Evolutionary conservation across 2,113 vertebrate genomes (phyloP), one percentile per base, ranked within the genome.

Genomic region (Colinus virginianus): DNA sequence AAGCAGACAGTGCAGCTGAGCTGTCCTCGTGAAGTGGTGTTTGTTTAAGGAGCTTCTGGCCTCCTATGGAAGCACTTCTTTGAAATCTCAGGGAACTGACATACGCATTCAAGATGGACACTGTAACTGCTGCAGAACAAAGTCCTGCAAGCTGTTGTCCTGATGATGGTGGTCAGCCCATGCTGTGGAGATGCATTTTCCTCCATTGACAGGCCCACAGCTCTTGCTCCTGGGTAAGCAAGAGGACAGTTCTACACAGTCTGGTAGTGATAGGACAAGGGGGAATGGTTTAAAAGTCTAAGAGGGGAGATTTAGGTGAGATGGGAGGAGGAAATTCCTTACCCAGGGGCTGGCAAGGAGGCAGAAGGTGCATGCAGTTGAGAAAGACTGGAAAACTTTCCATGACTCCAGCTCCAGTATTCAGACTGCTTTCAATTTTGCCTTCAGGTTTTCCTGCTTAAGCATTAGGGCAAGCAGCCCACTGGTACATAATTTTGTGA

Each of bases 361-460:
- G 74, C 25, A 34, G 43, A 76, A 79, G 13, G 22, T 19, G 36
- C 25, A 28, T 25, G 45, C 19, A 28, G 49, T 36, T 78, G 25
- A 40, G 61, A 62, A 62, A 84, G 61, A 45, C 20, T 87, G 70
- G 46, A 87, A 89, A 87, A 23, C 25, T 42, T 66, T 49, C 78
- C 30, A 21, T 6, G 9, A 34, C 77, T 43, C 42, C 75, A 58
- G 17, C 23, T 43, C 38, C 38, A 49, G 69, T 14, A 28, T 36
- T 86, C 79, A 90, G 84, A 76, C 83, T 88, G 93, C 3, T 88
- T 95, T 79, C 83, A 92, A 64, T 93, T 82, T 89, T 74, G 70
- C 34, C 82, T 63, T 83, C 63, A 64, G 64, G 72, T 80, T 72
- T 83, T 72, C 59, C 58, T 79, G 32, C 64, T 64, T 78, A 82